Percentiles rank a stretch among this genome's conserved stretches.
Conservation (phyloP, 1,140 invertebrate genomes). For the Meloidogyne hapla region DNA sequence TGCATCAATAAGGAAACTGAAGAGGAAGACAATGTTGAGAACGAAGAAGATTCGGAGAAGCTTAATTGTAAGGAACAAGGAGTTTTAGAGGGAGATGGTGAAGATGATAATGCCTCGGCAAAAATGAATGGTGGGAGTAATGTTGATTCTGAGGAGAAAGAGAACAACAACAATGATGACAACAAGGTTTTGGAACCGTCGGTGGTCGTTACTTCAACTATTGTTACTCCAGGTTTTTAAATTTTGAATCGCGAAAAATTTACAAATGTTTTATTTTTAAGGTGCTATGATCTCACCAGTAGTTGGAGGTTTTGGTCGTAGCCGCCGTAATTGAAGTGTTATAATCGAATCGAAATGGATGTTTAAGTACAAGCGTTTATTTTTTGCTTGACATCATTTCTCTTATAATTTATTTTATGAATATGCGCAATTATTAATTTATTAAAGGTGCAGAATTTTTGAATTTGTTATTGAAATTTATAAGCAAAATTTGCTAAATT, state of each 20-base stretch:
- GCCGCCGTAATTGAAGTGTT: constrained; percentile 1
- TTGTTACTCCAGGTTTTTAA: constrained; percentile 5
- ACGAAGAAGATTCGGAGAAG: neutral
- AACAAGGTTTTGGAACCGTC: neutral
- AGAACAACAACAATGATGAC: neutral
- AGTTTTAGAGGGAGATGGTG: neutral
- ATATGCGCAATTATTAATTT: neutral
- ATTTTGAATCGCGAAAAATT: neutral
- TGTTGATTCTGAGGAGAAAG: neutral
- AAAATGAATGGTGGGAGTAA: neutral
- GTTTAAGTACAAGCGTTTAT: neutral
- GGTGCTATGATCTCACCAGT: constrained; percentile 19
- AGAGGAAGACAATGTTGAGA: neutral
- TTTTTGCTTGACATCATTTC: neutral
- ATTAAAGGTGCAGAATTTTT: neutral
- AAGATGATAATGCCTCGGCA: neutral
- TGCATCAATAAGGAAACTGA: neutral
- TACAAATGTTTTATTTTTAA: neutral
- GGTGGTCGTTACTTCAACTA: neutral
- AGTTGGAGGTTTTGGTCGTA: constrained; percentile 19
- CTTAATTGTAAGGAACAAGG: neutral
- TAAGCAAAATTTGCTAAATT: neutral
- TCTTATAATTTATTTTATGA: neutral
- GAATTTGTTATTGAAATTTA: neutral
- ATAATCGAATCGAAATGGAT: neutral